Percentiles rank a stretch among this genome's conserved stretches.
Evolutionary conservation across 2,113 vertebrate genomes (phyloP).

Genomic region (Upupa epops): DNA sequence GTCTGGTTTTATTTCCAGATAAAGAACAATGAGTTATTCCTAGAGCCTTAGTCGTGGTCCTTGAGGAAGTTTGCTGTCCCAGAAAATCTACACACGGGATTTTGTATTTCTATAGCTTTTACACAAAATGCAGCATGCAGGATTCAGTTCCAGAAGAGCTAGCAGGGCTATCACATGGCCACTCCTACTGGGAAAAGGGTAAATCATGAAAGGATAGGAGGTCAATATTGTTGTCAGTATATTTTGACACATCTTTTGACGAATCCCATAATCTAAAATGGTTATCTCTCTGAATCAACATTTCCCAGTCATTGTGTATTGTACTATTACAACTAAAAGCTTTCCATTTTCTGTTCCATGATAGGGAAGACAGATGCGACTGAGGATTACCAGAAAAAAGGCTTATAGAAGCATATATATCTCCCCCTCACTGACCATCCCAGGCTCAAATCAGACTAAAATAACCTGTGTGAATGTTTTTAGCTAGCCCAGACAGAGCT

Average conservation of each 20-base stretch:
- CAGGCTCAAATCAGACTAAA: neutral
- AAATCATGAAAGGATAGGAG: neutral
- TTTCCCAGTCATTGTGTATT: neutral
- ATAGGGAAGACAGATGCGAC: neutral
- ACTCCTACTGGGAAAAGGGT: neutral
- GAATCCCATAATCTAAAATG: neutral
- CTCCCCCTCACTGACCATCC: fast-evolving
- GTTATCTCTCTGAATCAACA: neutral
- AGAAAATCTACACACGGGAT: neutral
- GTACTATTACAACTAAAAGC: neutral
- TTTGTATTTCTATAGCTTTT: neutral
- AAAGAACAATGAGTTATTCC: neutral
- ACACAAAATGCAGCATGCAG: neutral
- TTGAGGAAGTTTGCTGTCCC: neutral
- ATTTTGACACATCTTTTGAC: neutral
- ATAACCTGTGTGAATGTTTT: neutral
- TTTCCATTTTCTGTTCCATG: neutral
- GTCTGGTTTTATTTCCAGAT: neutral
- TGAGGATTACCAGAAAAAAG: neutral
- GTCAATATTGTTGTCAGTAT: neutral
- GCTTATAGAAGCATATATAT: neutral
- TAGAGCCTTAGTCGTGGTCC: neutral
- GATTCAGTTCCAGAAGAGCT: neutral
- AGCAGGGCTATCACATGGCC: neutral
- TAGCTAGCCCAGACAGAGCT: neutral